A percentile compares a stretch with the other conserved stretches of the same genome.
Evolutionary conservation across 2,888 invertebrate species (phyloP).

Genomic region (Micoletzkya japonica): DNA sequence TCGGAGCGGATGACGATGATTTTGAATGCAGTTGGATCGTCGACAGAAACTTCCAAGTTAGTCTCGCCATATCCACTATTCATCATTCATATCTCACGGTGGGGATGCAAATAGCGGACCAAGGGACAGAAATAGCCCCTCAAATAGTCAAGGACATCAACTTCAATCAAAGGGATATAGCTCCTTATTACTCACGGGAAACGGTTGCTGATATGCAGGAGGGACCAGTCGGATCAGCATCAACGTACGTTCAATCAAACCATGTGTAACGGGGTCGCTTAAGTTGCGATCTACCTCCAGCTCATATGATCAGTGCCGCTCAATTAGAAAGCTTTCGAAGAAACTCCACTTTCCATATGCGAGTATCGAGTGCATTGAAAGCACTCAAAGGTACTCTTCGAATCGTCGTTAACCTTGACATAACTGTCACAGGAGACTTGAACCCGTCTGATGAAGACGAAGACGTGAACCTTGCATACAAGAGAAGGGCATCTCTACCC

Average conservation of each 20-base stretch:
- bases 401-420: no score
- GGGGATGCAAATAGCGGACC: constrained; percentile 19
- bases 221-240: constrained; percentile 15
- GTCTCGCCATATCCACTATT: no score
- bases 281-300: background rate
- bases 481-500: no score
- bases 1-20: constrained; percentile 29
- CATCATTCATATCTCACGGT: no score
- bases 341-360: background rate
- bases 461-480: no score
- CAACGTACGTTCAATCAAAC: no score
- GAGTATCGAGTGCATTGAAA: constrained; percentile 16
- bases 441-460: no score
- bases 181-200: constrained; percentile 14
- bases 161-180: constrained; percentile 9
- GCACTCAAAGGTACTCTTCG: background rate
- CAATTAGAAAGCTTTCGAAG: constrained; percentile 9
- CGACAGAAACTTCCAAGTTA: constrained; percentile 21
- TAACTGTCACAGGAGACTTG: no score
- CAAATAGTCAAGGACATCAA: constrained; percentile 7
- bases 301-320: background rate
- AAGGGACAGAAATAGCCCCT: constrained; percentile 20
- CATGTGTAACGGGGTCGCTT: no score
- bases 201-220: constrained; percentile 9
- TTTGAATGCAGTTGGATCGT: constrained; percentile 32